These are phyloP conservation scores for Centruroides sculpturatus DNA, from an alignment of 1,140 invertebrate species.

Conservation along the genomic window DNA sequence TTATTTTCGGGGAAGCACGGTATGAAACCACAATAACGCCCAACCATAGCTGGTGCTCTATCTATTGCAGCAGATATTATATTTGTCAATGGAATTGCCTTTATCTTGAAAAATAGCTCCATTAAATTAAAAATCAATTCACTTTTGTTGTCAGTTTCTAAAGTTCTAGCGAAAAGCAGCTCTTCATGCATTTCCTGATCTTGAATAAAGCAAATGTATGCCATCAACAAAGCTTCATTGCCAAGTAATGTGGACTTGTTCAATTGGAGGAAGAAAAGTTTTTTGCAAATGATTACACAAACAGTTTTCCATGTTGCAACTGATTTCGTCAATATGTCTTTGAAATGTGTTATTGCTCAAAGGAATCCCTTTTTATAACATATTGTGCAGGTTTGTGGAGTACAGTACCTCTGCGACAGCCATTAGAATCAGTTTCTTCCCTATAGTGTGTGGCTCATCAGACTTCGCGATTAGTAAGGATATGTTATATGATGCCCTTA, in stretches of 20 bases:
- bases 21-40: constrained; percentile 21
- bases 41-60: constrained; percentile 23
- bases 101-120: constrained; percentile 21
- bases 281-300: no score
- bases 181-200: background rate
- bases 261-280: no score
- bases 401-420: background rate
- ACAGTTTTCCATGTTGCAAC: background rate
- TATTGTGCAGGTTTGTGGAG: background rate
- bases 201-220: background rate
- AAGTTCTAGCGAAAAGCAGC: constrained; percentile 3
- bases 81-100: constrained; percentile 22
- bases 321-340: background rate
- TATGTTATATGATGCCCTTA: no score
- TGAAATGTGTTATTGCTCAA: background rate
- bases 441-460: no score
- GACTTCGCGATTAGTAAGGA: no score
- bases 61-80: constrained; percentile 24
- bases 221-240: background rate
- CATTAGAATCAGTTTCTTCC: no score
- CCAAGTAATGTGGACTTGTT: background rate
- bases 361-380: background rate
- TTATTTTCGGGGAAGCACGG: no score
- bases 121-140: constrained; percentile 9
- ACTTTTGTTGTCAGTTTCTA: constrained; percentile 8